These are phyloP conservation scores for Brachionus koreanus DNA, from an alignment of 1,140 invertebrate species.

Conservation along the genomic window DNA sequence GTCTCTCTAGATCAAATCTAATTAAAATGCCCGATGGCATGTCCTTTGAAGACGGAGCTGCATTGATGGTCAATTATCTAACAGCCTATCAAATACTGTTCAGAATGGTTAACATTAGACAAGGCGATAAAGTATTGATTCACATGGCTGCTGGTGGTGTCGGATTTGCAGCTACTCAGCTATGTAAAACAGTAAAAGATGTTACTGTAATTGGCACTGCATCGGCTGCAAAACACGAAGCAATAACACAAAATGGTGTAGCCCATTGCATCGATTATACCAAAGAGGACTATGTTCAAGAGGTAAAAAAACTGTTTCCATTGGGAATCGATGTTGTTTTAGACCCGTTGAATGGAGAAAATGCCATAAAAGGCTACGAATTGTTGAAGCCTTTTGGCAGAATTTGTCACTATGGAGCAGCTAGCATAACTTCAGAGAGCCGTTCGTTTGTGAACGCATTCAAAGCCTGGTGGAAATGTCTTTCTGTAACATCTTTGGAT, in stretches of 20 bases:
- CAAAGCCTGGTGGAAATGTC: slow-evolving; percentile 44
- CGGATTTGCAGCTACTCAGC: slow-evolving; percentile 77
- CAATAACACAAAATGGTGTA: slow-evolving; percentile 56
- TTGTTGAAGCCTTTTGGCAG: slow-evolving; percentile 81
- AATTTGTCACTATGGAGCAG: slow-evolving; percentile 75
- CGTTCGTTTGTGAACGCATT: slow-evolving; percentile 38
- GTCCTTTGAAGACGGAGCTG: slow-evolving; percentile 73
- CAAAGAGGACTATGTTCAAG: slow-evolving; percentile 49
- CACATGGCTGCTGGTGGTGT: slow-evolving; percentile 71
- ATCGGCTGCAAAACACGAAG: slow-evolving; percentile 76
- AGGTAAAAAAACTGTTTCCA: slow-evolving; percentile 51
- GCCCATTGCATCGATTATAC: slow-evolving; percentile 54
- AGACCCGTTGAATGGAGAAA: slow-evolving; percentile 81
- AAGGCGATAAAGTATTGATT: slow-evolving; percentile 74
- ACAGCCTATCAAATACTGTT: slow-evolving; percentile 80
- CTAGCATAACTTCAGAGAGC: slow-evolving; percentile 19
- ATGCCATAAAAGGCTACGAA: slow-evolving; percentile 73
- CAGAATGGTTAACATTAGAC: slow-evolving; percentile 71
- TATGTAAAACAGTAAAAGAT: slow-evolving; percentile 74
- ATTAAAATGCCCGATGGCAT: slow-evolving; percentile 74
- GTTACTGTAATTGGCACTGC: slow-evolving; percentile 76
- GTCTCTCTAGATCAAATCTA: slow-evolving; percentile 71
- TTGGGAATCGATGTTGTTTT: slow-evolving; percentile 73
- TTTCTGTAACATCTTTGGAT: slow-evolving; percentile 11
- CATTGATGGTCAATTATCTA: slow-evolving; percentile 77